phyloP scores from a whole-genome alignment of 2,888 invertebrate species.

The Osedax fenrisi region DNA sequence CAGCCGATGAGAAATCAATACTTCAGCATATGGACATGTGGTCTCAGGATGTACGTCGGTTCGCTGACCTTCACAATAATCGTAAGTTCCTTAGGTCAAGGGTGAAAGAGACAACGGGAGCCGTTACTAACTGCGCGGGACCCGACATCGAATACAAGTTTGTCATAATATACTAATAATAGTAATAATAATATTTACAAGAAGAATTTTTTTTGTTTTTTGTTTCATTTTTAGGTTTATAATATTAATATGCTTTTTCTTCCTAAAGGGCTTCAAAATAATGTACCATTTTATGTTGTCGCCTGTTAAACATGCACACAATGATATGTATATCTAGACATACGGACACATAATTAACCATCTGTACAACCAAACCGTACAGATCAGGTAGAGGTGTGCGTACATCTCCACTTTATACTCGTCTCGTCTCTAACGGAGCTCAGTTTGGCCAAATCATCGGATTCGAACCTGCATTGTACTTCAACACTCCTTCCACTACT shows the following conservation, averaged over 20 bases:
- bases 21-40: conserved; percentile 62
- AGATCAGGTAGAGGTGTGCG: conserved; percentile 54
- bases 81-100: conserved; percentile 78
- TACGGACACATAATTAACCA: too few relatives aligned
- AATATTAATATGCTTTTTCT: too few relatives aligned
- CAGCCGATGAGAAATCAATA: conserved; percentile 61
- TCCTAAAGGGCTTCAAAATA: too few relatives aligned
- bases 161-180: too few relatives aligned
- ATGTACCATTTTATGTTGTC: too few relatives aligned
- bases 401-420: conserved; percentile 83
- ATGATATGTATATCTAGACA: too few relatives aligned
- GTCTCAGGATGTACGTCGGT: conserved; percentile 75
- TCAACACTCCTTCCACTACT: conserved; percentile 9
- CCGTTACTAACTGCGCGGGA: conserved; percentile 7
- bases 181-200: too few relatives aligned
- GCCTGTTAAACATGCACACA: too few relatives aligned
- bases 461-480: conserved; percentile 75
- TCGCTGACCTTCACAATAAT: conserved; percentile 76
- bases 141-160: conserved; percentile 16
- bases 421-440: conserved; percentile 73
- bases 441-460: conserved; percentile 95
- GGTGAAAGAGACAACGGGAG: conserved; percentile 73
- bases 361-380: too few relatives aligned
- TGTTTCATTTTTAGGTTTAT: too few relatives aligned
- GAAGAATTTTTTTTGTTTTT: too few relatives aligned